Evolutionary conservation across 2,113 vertebrate genomes (phyloP), one percentile per base, ranked within the genome.

Genomic region (Ceyx melanurus): DNA sequence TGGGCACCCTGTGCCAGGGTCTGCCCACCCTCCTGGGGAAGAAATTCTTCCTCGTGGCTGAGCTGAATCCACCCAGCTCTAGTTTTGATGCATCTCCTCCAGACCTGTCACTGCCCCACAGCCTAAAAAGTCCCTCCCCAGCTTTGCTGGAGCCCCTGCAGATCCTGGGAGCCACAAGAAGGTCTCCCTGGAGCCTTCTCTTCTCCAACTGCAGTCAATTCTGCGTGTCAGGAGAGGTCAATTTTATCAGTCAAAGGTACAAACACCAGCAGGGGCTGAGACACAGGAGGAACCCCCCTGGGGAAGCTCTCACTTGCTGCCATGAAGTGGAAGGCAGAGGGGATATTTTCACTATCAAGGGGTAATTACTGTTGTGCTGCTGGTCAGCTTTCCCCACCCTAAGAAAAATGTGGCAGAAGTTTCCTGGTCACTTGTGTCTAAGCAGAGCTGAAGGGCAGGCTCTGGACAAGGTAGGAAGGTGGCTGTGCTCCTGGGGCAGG

Each of bases 341-440:
- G 40, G 54, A 25, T 46, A 17, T 25, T 65, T 51, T 61, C 51
- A 17, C 13, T n/a, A 12, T 11, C 23, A 11, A 91, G 68, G 15
- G 6, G 13, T 28, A 21, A 8, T n/a, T 28, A 10, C 20, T 14
- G 19, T 1, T 42, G 12, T 16, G 8, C 16, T 19, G 37, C 50
- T 31, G 79, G 66, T 18, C 11, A 10, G 29, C 40, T 45, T 57
- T 45, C 43, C 42, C 58, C 35, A 54, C 8, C 21, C 33, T 13
- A 0, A 0, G 9, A 3, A 53, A 61, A 61, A 78, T 3, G 6
- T 4, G 0, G n/a, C 16, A 29, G 61, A 31, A n/a, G 28, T 15
- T 71, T 23, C 65, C 25, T 1, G 1, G 19, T 26, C 11, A 1
- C 29, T 62, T 3, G 6, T 8, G 16, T 57, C 25, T 1, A 3